These are phyloP conservation scores for Drosophila sechellia DNA, from an alignment of 1,140 invertebrate species.

Conservation along the genomic window DNA sequence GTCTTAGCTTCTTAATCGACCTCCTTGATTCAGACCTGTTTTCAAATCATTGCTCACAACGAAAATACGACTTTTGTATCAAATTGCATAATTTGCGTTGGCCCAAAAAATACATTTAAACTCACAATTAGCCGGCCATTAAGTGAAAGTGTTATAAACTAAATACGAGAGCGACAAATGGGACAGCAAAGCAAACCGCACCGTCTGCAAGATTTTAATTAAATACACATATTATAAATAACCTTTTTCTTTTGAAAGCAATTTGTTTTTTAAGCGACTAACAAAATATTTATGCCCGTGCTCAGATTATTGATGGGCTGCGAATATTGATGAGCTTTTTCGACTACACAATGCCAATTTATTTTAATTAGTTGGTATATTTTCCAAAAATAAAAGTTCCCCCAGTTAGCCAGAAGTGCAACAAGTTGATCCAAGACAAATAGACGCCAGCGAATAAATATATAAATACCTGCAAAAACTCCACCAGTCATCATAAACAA, in stretches of 20 bases:
- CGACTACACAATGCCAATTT: conserved; percentile 56
- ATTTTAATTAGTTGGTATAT: conserved; percentile 75
- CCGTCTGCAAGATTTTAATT: conserved; percentile 32
- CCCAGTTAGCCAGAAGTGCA: conserved; percentile 40
- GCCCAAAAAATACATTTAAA: conserved; percentile 37
- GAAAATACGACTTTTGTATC: not conserved
- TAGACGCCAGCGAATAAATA: conserved; percentile 7
- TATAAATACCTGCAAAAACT: conserved; percentile 41
- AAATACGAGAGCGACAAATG: conserved; percentile 37
- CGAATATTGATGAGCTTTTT: conserved; percentile 67
- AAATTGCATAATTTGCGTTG: conserved; percentile 58
- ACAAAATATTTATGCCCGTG: conserved; percentile 37
- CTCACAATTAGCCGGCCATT: conserved; percentile 67
- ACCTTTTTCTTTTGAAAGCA: conserved; percentile 35
- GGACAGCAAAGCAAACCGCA: not conserved
- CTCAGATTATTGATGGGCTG: conserved; percentile 43
- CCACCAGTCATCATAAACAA: conserved; percentile 55
- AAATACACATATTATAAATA: conserved; percentile 46
- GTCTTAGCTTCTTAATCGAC: not conserved
- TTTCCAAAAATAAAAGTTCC: conserved; percentile 59
- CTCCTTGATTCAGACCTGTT: conserved; percentile 15
- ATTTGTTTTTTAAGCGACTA: conserved; percentile 29
- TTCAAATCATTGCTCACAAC: not conserved
- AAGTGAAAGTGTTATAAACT: conserved; percentile 81
- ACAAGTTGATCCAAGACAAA: conserved; percentile 42